Percentiles rank a stretch among this genome's conserved stretches.
Evolutionary conservation across 2,113 vertebrate species (phyloP).

Genomic region (Isurus oxyrinchus): DNA sequence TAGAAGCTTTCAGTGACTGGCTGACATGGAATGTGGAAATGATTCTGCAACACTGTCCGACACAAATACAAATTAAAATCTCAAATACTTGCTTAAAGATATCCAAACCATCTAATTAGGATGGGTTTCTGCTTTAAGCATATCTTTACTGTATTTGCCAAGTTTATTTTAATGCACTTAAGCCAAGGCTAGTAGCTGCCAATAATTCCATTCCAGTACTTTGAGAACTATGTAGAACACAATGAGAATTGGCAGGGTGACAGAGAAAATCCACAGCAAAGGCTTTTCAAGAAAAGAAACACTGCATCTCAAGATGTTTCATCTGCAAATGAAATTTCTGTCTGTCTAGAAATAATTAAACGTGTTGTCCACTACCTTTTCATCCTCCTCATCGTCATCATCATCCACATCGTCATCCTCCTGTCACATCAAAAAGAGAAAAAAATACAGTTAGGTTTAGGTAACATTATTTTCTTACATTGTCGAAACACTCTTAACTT

Average conservation of each 20-base stretch:
- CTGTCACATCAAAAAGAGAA: not conserved
- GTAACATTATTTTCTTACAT: not conserved
- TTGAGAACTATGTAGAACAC: not conserved
- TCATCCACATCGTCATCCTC: constrained; percentile 24
- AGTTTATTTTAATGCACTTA: constrained; percentile 27
- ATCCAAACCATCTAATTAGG: not conserved
- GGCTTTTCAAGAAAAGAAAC: not conserved
- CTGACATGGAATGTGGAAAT: not conserved
- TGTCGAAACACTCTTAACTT: not conserved
- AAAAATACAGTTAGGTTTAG: not conserved
- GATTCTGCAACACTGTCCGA: not conserved
- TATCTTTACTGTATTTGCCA: not conserved
- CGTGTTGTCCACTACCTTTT: not conserved
- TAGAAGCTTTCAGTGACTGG: not conserved
- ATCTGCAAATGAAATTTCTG: not conserved
- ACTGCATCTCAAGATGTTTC: not conserved
- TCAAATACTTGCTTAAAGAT: constrained; percentile 5
- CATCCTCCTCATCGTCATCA: constrained; percentile 14
- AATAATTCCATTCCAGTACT: not conserved
- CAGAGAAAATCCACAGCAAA: not conserved
- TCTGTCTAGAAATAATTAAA: not conserved
- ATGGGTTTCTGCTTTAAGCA: constrained; percentile 2
- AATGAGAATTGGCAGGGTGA: not conserved
- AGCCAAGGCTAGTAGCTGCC: not conserved
- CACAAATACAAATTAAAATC: constrained; percentile 8